phyloP scores from a whole-genome alignment of 2,113 vertebrate genomes.

The Turnix velox region DNA sequence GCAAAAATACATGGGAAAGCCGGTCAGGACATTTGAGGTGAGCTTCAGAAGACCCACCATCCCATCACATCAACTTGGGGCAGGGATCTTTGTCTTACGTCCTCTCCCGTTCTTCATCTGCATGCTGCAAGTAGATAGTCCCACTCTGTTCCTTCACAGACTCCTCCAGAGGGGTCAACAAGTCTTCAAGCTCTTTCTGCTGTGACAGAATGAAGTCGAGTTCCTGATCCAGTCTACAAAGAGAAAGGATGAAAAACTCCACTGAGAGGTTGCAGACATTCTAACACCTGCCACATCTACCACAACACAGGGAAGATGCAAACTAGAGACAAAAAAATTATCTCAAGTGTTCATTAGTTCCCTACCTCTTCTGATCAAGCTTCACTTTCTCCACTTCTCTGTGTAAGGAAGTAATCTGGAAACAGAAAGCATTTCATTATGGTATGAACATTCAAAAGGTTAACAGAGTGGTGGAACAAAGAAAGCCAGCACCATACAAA shows the following conservation, averaged over 20 bases:
- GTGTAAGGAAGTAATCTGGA: slow-evolving; percentile 87
- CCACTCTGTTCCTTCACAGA: slow-evolving; percentile 93
- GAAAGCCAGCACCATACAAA: background rate
- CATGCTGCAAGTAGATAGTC: slow-evolving; percentile 96
- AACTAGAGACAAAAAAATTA: background rate
- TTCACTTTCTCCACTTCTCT: slow-evolving; percentile 98
- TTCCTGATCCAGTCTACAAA: slow-evolving; percentile 87
- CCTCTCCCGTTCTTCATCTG: slow-evolving; percentile 92
- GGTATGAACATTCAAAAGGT: rapidly evolving
- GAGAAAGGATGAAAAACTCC: background rate
- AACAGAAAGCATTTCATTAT: background rate
- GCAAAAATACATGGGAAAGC: background rate
- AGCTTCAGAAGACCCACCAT: background rate
- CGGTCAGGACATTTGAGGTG: background rate
- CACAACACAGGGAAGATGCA: background rate
- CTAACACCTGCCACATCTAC: background rate
- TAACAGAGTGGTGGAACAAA: background rate
- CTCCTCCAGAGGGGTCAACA: slow-evolving; percentile 89
- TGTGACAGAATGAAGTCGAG: slow-evolving; percentile 97
- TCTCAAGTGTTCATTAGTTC: rapidly evolving
- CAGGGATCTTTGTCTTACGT: slow-evolving; percentile 68
- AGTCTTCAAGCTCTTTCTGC: slow-evolving; percentile 95
- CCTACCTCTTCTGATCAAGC: slow-evolving; percentile 88
- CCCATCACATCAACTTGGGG: rapidly evolving
- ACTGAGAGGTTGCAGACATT: rapidly evolving